Base-by-base conservation (phyloP, 2,888 invertebrate genomes). In the Athalia circularis region DNA sequence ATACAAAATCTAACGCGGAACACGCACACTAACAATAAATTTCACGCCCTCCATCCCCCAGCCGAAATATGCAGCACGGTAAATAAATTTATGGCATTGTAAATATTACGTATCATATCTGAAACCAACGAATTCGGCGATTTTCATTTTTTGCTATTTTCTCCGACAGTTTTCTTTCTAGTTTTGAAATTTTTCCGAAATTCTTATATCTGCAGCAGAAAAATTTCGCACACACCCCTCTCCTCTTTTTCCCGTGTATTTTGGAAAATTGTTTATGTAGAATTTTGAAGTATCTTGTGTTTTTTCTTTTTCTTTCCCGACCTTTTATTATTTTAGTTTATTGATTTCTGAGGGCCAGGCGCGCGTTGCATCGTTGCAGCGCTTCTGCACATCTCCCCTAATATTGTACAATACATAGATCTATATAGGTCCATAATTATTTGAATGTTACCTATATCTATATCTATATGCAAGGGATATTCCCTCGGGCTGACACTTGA, bases 301-400 rank as follows among this genome's bases (percentile, higher is more conserved):
- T 6, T n/a, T 7, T 6, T n/a, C 54, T 4, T 9, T 54, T 72
- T 15, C 59, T 59, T 11, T 59, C 57, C 59, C 57, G 8, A 29
- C 52, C 80, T 65, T 84, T 83, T 85, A 29, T 85, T 84, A 85
- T 85, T 84, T 85, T 81, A 85, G 84, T 79, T 83, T 82, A 85
- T 85, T 84, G 84, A 85, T 85, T 84, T 83, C 79, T 79, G 72
- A 77, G 75, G 74, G 70, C 79, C 61, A 45, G 29, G 2, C 29
- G 29, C 29, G 29, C 29, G 29, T 29, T 29, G 47, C 59, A 59
- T 59, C 47, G 72, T 72, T 59, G 29, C 29, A 29, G 29, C 29
- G 29, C 29, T 29, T 29, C 29, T 29, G 29, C 29, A 29, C 29
- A 29, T 29, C 29, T 29, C 29, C 29, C 1, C 1, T 29, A 2